phyloP scores from a whole-genome alignment of 2,888 invertebrate species.

The Drosophila merina region DNA sequence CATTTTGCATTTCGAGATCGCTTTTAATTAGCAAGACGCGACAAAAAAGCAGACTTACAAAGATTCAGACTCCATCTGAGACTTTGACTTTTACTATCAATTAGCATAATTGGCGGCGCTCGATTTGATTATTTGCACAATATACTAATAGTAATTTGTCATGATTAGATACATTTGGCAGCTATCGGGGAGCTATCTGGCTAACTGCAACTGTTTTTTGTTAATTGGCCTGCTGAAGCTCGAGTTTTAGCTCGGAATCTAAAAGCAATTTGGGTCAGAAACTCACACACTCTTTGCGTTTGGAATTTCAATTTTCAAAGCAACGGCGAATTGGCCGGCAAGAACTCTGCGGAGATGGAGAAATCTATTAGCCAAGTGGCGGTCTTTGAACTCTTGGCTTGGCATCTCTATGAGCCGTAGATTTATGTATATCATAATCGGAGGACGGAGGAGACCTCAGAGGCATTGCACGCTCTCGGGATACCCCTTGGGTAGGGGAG shows the following conservation, averaged over 20 bases:
- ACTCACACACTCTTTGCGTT: neutral
- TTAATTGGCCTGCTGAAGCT: slow-evolving; percentile 21
- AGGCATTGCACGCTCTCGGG: slow-evolving; percentile 2
- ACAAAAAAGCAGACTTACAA: neutral
- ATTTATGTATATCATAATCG: slow-evolving; percentile 50
- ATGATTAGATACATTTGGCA: slow-evolving; percentile 55
- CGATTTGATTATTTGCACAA: slow-evolving; percentile 54
- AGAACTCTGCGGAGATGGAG: slow-evolving; percentile 29
- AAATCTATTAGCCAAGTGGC: slow-evolving; percentile 49
- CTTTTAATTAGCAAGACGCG: slow-evolving; percentile 60
- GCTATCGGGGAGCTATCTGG: neutral
- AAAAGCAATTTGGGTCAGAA: slow-evolving; percentile 39
- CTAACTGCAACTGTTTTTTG: slow-evolving; percentile 42
- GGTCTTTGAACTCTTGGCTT: slow-evolving; percentile 44
- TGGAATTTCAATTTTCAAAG: slow-evolving; percentile 36
- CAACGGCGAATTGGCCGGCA: slow-evolving; percentile 31
- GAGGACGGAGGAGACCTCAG: slow-evolving; percentile 8
- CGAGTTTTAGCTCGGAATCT: neutral
- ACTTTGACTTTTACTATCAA: slow-evolving; percentile 69
- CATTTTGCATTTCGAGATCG: slow-evolving; percentile 53
- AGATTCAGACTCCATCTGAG: slow-evolving; percentile 2
- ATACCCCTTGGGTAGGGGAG: slow-evolving; percentile 6
- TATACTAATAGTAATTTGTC: slow-evolving; percentile 43
- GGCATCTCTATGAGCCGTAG: slow-evolving; percentile 32
- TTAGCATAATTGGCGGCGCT: slow-evolving; percentile 71